Evolutionary conservation across 2,113 vertebrate genomes (phyloP).

Genomic region (Pipa parva): DNA sequence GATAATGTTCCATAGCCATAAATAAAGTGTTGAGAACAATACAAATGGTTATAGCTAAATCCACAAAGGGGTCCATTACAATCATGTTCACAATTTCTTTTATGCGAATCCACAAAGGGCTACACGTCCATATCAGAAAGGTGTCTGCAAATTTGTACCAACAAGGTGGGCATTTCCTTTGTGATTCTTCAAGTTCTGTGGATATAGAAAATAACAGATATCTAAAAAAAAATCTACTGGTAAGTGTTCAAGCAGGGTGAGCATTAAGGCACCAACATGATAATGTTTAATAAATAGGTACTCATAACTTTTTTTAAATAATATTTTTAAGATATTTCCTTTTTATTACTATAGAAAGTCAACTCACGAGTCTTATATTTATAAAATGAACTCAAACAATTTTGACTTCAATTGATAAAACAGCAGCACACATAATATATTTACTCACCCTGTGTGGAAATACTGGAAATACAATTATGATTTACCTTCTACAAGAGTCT

Average conservation of each 20-base stretch:
- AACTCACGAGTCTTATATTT: too few relatives aligned
- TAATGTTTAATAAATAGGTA: background rate
- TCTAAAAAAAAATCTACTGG: background rate
- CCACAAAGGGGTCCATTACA: constrained; percentile 97
- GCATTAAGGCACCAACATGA: background rate
- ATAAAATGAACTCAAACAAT: too few relatives aligned
- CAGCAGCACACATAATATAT: too few relatives aligned
- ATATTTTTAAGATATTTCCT: too few relatives aligned
- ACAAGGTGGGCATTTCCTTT: constrained; percentile 92
- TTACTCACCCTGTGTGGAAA: background rate
- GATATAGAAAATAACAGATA: constrained; percentile 22
- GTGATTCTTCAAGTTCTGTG: constrained; percentile 92
- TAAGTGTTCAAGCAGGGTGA: too few relatives aligned
- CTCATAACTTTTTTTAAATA: background rate
- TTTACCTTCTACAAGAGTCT: constrained; percentile 93
- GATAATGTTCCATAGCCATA: constrained; percentile 98
- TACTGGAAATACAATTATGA: background rate
- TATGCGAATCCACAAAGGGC: constrained; percentile 84
- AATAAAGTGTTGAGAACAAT: constrained; percentile 96
- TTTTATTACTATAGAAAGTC: background rate
- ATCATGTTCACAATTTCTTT: constrained; percentile 90
- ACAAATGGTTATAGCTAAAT: constrained; percentile 96
- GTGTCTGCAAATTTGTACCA: constrained; percentile 96
- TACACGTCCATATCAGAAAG: constrained; percentile 96
- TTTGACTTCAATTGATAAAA: too few relatives aligned